Evolutionary conservation across 2,797 vertebrate species (phyloP).

Genomic region (Neomorphus geoffroyi): DNA sequence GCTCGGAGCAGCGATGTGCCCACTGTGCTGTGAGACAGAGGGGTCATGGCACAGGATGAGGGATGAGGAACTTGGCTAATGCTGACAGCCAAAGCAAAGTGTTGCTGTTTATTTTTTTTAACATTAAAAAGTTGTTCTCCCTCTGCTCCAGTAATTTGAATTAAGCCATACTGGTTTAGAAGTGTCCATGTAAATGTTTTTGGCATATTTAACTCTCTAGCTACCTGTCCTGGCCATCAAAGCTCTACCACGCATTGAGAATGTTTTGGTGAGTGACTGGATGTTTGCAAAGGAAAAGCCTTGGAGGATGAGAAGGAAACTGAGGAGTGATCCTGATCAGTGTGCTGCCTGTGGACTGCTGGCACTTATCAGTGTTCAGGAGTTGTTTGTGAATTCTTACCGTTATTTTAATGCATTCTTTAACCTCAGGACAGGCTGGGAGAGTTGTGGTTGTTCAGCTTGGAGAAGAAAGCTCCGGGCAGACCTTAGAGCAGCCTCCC

Average conservation of each 20-base stretch:
- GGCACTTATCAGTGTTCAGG: fast-evolving
- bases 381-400: not conserved
- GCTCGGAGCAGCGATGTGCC: not conserved
- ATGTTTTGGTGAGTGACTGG: not conserved
- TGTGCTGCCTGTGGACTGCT: not conserved
- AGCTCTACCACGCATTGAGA: not conserved
- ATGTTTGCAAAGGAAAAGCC: not conserved
- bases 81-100: not conserved
- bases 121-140: not conserved
- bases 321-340: not conserved
- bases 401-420: not conserved
- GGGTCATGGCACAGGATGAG: not conserved
- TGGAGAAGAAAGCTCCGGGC: no score
- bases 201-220: not conserved
- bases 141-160: not conserved
- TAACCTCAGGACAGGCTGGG: not conserved
- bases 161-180: not conserved
- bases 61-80: not conserved
- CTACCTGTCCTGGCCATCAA: not conserved
- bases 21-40: not conserved
- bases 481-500: no score
- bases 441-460: no score
- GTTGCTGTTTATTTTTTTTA: not conserved
- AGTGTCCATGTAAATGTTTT: not conserved
- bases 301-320: no score